Base-by-base conservation (phyloP, 2,888 invertebrate species). In the Drosophila buzzatii region DNA sequence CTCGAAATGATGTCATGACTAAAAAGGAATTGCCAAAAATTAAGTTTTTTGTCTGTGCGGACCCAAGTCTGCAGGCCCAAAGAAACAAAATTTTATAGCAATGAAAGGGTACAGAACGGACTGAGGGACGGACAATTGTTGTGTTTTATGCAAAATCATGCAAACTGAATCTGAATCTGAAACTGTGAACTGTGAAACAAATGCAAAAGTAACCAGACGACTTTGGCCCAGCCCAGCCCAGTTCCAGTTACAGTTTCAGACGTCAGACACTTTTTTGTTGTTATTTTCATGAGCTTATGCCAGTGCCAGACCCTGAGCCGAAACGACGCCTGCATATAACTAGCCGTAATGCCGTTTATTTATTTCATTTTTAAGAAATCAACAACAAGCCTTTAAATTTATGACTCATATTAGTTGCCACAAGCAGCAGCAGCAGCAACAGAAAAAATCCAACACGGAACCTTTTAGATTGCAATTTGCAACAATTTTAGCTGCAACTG, bases 391-490 rank as follows among this genome's bases (percentile, higher is more conserved):
- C 83, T 82, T 81, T 75, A 83, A 77, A 86, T 90, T 87, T 87
- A 87, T 87, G 87, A 87, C 74, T 87, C 87, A 87, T 86, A 81
- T 84, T 82, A 79, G 81, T 60, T 73, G 70, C 70, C 51, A 59
- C 68, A 58, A 70, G 56, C 72, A 66, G 35, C 72, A 23, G 62
- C 66, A 61, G 53, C 72, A 64, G 41, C 72, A 33, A 51, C 63
- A 64, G 44, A 14, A 62, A 59, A 56, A 56, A 64, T 64, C 67
- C 74, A 87, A 89, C 88, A 81, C 90, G 90, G 85, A 86, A 89
- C 81, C 81, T 89, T 89, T 89, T 85, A 83, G 73, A 81, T 66
- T 73, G 83, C 90, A 90, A 88, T 89, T 89, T 86, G 86, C 90
- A 88, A 73, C 85, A 76, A 76, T 85, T 86, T 88, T 79, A 74